Evolutionary conservation across 2,797 vertebrate genomes (phyloP).

Genomic region (Leontocebus nigricollis): DNA sequence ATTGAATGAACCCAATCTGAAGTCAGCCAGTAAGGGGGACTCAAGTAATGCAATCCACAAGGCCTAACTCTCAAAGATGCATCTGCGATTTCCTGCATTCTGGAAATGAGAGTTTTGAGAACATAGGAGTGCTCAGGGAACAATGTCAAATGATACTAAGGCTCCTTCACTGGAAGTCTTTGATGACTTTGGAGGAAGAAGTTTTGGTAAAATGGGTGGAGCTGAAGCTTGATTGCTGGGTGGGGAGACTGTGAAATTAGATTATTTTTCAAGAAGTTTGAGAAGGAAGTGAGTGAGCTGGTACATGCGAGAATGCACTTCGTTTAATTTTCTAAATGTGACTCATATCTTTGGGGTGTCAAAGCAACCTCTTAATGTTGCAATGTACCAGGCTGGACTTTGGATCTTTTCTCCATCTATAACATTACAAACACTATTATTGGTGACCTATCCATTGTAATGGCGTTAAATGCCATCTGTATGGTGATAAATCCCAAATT

Average conservation of each 20-base stretch:
- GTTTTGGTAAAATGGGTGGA: not conserved
- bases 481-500: not conserved
- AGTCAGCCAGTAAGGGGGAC: not conserved
- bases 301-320: not conserved
- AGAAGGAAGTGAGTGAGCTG: not conserved
- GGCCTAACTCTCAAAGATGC: not conserved
- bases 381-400: not conserved
- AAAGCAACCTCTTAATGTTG: not conserved
- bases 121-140: not conserved
- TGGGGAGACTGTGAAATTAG: not conserved
- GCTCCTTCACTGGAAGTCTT: not conserved
- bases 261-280: not conserved
- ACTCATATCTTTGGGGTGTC: not conserved
- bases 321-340: not conserved
- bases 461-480: not conserved
- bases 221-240: not conserved
- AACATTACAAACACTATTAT: fast-evolving
- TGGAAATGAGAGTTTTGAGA: not conserved
- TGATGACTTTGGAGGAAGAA: not conserved
- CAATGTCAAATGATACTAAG: not conserved
- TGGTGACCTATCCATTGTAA: not conserved
- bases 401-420: not conserved
- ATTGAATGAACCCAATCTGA: not conserved
- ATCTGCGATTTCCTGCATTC: not conserved
- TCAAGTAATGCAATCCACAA: no score